Base-by-base conservation (phyloP, 2,797 vertebrate species). In the Halcyon leucocephala region DNA sequence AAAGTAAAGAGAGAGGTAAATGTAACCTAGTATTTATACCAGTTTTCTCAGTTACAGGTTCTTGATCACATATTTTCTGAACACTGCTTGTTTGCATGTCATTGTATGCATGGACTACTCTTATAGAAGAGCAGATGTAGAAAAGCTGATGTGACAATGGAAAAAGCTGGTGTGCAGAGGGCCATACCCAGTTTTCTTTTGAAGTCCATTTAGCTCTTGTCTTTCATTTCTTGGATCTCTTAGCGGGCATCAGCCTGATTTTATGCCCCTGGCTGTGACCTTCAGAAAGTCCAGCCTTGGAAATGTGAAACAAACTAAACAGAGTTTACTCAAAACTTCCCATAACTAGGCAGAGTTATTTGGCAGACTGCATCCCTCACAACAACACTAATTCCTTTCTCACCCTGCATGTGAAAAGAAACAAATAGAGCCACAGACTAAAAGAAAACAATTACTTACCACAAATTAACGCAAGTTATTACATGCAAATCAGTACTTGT, bases 241-340 rank as follows among this genome's bases (percentile, higher is more conserved):
- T 39, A 25, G 11, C 1, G 1, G 46, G 9, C 9, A 39, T 24
- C 71, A 65, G 15, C 11, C 28, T 77, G 26, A 90, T 66, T 80
- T 80, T 70, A 51, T n/a, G 18, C 6, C 49, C 6, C n/a, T 58
- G 60, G 4, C 37, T 39, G 17, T 69, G 29, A 29, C 48, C 28
- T 66, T 51, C 61, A 91, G 60, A 62, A 94, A 88, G 18, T 66
- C 46, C 41, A 94, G 26, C 35, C 48, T 65, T 42, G 24, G 55
- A 91, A 77, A 73, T 0, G 0, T 22, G 22, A 70, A 90, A 44
- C 10, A 57, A 70, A 25, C 8, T 78, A 15, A 90, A 65, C 7
- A 35, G 5, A 80, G 6, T 55, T 91, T 66, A 70, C 39, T 80
- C 39, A 60, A 62, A 80, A 64, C 7, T 76, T 72, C 17, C 41